Base-by-base conservation (phyloP, 1,140 invertebrate genomes). In the Caenorhabditis remanei region DNA sequence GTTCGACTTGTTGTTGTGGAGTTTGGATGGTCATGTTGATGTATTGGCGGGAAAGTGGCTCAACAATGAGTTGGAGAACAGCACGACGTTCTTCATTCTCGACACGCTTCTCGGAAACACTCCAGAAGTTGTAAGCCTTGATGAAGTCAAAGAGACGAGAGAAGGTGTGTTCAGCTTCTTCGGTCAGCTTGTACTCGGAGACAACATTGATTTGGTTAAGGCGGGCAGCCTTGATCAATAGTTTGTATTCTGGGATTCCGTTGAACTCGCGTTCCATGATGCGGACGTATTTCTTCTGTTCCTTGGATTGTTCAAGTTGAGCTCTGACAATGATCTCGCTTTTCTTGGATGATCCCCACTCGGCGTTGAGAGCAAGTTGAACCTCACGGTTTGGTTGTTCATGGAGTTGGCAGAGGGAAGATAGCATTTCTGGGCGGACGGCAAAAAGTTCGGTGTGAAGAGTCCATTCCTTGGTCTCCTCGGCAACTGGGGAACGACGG, bases 121-220 rank as follows among this genome's bases (percentile, higher is more conserved):
- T 82, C 88, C 88, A 89, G 85, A 89, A 89, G 48, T 83, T 56
- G 75, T 89, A 67, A 6, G 63, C 46, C 75, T 88, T 89, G 83
- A 89, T 21, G 16, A 89, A 14, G 43, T 89, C 87, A 53, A 82
- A 89, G 32, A 89, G n/a, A 19, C 55, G 40, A 19, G 83, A 32
- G 88, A 89, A 79, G 63, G 48, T 24, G 40, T 48, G 8, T 46
- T 89, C 75, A 40, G 19, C 16, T 32, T 88, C 46, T 53, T 13
- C 32, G 58, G 46, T 50, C 19, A 89, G 50, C 19, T 89, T 24
- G 88, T 89, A 89, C 83, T 85, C 50, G 55, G 71, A 19, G 55
- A 83, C 53, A 43, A 56, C 85, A 48, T 48, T 67, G 24, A 85
- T 58, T 58, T 85, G 79, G 87, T 71, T 84, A 5, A 87, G 75